These are phyloP conservation scores for Dipus sagitta DNA, from an alignment of 2,797 vertebrate genomes.

Conservation along the genomic window DNA sequence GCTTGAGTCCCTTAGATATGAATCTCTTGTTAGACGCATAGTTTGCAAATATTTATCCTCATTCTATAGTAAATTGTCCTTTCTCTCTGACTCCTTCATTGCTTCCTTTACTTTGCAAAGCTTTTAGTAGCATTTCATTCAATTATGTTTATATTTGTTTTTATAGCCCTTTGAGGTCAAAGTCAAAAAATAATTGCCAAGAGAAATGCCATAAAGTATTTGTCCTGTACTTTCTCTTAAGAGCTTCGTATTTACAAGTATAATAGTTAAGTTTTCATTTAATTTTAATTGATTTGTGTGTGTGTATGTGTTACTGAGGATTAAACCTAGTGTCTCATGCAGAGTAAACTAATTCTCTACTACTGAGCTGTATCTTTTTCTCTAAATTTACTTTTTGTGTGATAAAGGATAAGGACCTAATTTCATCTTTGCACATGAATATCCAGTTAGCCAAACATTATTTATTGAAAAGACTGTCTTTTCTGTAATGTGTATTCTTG, in stretches of 20 bases:
- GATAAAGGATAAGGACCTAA: background rate
- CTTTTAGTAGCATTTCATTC: background rate
- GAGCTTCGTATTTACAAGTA: background rate
- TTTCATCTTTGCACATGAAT: background rate
- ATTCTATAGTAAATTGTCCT: background rate
- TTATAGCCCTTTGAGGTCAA: background rate
- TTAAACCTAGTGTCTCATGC: too few species aligned
- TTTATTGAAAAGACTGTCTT: background rate
- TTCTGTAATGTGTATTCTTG: background rate
- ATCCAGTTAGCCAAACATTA: background rate
- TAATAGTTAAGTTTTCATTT: background rate
- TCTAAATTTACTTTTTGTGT: background rate
- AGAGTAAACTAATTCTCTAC: too few species aligned
- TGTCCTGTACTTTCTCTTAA: background rate
- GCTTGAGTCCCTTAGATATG: background rate
- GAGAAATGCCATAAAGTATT: background rate
- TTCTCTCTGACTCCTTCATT: background rate
- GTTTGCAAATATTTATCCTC: background rate
- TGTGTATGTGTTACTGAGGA: background rate
- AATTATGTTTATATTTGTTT: background rate
- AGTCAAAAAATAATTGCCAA: background rate
- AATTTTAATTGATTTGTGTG: background rate
- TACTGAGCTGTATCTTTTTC: too few species aligned
- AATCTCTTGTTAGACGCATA: background rate
- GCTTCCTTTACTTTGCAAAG: background rate